These are phyloP conservation scores for Kryptopterus vitreolus DNA, from an alignment of 2,797 vertebrate species.

Conservation along the genomic window DNA sequence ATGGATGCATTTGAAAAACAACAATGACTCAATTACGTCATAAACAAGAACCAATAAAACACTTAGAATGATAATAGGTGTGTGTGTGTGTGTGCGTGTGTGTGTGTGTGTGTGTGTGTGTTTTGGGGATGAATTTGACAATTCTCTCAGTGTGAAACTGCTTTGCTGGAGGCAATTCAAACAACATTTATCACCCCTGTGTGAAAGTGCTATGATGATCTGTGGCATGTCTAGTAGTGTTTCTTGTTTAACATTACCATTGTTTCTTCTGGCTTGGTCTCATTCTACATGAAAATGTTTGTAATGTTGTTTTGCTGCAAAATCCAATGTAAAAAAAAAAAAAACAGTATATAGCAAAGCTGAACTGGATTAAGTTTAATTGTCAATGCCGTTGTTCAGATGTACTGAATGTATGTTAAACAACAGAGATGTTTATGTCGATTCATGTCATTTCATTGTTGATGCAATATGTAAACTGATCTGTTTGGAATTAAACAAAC, in stretches of 20 bases:
- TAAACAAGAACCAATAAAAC: constrained; percentile 7
- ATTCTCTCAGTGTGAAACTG: constrained; percentile 16
- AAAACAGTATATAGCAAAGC: not conserved
- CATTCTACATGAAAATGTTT: not conserved
- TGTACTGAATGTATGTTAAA: not conserved
- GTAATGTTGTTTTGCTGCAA: not conserved
- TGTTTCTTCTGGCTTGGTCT: not conserved
- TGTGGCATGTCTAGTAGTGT: constrained; percentile 25
- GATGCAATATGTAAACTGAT: not conserved
- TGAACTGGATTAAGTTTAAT: not conserved
- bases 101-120: too few relatives aligned
- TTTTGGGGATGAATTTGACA: constrained; percentile 3
- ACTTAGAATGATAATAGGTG: not conserved
- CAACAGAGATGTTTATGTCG: not conserved
- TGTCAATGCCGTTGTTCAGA: not conserved
- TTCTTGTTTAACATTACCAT: constrained; percentile 44
- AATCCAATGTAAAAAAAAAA: not conserved
- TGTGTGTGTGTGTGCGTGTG: too few relatives aligned
- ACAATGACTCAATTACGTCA: constrained; percentile 8
- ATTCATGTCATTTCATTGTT: not conserved
- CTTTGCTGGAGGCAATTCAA: constrained; percentile 52
- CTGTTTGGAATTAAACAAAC: not conserved
- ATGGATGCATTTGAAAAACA: not conserved
- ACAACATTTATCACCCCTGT: constrained; percentile 23
- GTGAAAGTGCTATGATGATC: constrained; percentile 17